Conservation (phyloP, 2,888 invertebrate genomes). For the Spisula solida region DNA sequence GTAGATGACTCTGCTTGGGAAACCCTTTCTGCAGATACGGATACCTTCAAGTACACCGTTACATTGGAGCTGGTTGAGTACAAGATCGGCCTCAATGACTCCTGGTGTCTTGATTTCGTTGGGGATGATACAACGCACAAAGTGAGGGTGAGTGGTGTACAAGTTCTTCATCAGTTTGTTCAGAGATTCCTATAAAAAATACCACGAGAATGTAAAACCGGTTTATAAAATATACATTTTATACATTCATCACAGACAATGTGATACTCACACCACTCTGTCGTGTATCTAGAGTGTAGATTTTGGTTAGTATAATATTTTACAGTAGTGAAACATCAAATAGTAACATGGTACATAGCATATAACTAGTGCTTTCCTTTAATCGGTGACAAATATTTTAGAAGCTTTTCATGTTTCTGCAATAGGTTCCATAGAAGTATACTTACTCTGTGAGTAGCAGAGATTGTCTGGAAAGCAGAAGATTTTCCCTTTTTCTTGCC, state of each 20-base stretch:
- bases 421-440: background rate
- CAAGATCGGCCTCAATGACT: conserved; percentile 98
- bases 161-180: conserved; percentile 95
- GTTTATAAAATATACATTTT: too few relatives aligned
- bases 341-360: background rate
- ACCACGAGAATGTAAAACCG: background rate
- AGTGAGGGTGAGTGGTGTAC: conserved; percentile 82
- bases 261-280: too few relatives aligned
- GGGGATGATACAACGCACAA: conserved; percentile 99
- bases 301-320: too few relatives aligned
- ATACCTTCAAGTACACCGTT: conserved; percentile 99
- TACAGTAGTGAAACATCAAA: too few relatives aligned
- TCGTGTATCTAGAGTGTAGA: too few relatives aligned
- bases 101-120: conserved; percentile 91
- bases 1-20: conserved; percentile 99
- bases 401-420: background rate
- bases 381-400: background rate
- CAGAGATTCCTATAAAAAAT: conserved; percentile 88
- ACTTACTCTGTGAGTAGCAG: conserved; percentile 96
- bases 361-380: background rate
- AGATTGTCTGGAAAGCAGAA: conserved; percentile 99
- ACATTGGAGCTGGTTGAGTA: conserved; percentile 99
- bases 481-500: conserved; percentile 97
- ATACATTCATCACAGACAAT: too few relatives aligned
- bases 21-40: conserved; percentile 99